A percentile compares a stretch with the other conserved stretches of the same genome.
Evolutionary conservation across 2,797 vertebrate species (phyloP).

Genomic region (Semaprochilodus insignis): DNA sequence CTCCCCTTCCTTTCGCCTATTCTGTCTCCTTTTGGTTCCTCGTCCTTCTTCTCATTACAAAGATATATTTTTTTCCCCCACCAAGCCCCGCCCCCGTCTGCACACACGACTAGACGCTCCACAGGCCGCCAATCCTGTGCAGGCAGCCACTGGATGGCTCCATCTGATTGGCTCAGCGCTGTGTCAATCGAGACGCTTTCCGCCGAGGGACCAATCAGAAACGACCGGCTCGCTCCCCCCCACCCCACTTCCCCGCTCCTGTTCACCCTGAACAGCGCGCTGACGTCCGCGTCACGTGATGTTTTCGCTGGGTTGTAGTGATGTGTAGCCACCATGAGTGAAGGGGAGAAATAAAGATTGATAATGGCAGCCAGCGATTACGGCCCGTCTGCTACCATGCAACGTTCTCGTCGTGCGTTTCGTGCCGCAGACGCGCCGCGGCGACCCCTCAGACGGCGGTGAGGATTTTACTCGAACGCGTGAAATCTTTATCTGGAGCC

Average conservation of each 20-base stretch:
- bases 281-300: constrained; percentile 74
- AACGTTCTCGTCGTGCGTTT: constrained; percentile 50
- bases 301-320: constrained; percentile 77
- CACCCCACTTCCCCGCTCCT: constrained; percentile 41
- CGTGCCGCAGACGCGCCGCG: constrained; percentile 40
- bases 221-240: not conserved
- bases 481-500: constrained; percentile 44
- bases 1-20: constrained; percentile 19
- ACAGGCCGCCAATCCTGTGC: constrained; percentile 35
- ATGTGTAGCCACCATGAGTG: constrained; percentile 69
- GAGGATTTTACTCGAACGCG: constrained; percentile 48
- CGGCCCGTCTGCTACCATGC: constrained; percentile 49
- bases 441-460: constrained; percentile 31
- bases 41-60: constrained; percentile 47
- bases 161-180: constrained; percentile 27
- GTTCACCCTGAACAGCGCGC: constrained; percentile 50
- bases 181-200: constrained; percentile 28
- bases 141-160: not conserved
- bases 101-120: constrained; percentile 39
- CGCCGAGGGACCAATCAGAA: constrained; percentile 16
- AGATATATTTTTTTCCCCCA: constrained; percentile 23
- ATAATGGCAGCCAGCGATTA: constrained; percentile 57
- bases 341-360: constrained; percentile 61
- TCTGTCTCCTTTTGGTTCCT: constrained; percentile 33
- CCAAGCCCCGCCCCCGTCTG: constrained; percentile 49